Evolutionary conservation across 2,797 vertebrate species (phyloP).

Genomic region (Chelidonichthys spinosus): DNA sequence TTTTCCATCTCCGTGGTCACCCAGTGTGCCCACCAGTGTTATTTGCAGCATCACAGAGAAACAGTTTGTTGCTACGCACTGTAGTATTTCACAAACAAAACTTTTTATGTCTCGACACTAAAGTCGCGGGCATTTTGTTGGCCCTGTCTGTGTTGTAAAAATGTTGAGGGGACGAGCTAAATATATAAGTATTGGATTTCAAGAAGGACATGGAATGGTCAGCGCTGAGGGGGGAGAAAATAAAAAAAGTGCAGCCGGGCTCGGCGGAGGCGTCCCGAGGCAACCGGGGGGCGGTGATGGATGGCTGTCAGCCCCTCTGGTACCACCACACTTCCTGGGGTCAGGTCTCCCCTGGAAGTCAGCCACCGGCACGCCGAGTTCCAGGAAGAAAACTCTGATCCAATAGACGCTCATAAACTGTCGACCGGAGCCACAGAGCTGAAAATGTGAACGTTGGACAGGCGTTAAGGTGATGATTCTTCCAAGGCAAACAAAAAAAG

Average conservation of each 20-base stretch:
- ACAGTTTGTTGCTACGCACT: conserved; percentile 46
- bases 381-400: conserved; percentile 62
- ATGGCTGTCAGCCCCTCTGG: conserved; percentile 60
- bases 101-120: conserved; percentile 41
- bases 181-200: conserved; percentile 82
- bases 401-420: conserved; percentile 58
- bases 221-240: conserved; percentile 53
- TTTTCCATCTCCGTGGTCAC: conserved; percentile 26
- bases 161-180: conserved; percentile 69
- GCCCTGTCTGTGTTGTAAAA: conserved; percentile 56
- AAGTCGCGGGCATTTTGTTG: conserved; percentile 55
- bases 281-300: conserved; percentile 45
- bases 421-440: conserved; percentile 46
- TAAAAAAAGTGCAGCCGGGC: conserved; percentile 20
- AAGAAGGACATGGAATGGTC: conserved; percentile 65
- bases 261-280: conserved; percentile 48
- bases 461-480: conserved; percentile 51
- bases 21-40: conserved; percentile 13
- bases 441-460: conserved; percentile 60
- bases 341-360: conserved; percentile 64
- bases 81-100: conserved; percentile 42
- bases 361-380: conserved; percentile 46
- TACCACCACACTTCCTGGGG: conserved; percentile 62
- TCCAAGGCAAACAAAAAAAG: conserved; percentile 64
- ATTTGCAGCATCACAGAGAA: conserved; percentile 51